A percentile compares a stretch with the other conserved stretches of the same genome.
Conservation (phyloP, 1,140 invertebrate genomes). For the Zaprionus lachaisei region DNA sequence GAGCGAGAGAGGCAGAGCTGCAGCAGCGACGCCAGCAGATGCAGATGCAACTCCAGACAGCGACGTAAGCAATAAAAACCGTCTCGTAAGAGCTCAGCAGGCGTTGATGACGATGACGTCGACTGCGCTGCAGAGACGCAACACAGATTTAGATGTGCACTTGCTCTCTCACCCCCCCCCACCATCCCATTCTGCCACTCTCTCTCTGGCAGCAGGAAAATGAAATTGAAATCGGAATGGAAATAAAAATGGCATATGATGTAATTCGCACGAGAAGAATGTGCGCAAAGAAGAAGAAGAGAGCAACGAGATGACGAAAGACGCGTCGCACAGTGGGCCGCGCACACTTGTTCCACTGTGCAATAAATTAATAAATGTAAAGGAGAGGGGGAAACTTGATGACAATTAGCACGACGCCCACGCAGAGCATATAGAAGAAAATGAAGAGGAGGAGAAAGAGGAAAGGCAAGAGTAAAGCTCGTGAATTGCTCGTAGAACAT, state of each 20-base stretch:
- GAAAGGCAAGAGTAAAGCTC: neutral
- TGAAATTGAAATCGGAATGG: constrained; percentile 42
- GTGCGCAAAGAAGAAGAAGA: neutral
- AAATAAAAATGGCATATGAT: constrained; percentile 52
- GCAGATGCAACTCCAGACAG: neutral
- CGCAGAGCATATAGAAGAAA: neutral
- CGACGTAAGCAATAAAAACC: too few species aligned
- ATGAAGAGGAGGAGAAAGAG: neutral
- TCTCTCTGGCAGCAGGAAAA: neutral
- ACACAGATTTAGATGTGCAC: neutral
- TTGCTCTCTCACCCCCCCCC: neutral
- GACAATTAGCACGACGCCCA: constrained; percentile 25
- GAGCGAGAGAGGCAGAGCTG: neutral
- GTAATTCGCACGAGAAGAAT: constrained; percentile 34
- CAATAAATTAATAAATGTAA: constrained; percentile 3
- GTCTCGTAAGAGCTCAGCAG: too few species aligned
- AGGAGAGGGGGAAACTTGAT: neutral
- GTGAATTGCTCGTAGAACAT: constrained; percentile 44
- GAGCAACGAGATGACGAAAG: neutral
- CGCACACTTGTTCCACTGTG: neutral
- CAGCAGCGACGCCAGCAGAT: neutral
- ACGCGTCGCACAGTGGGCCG: constrained; percentile 8
- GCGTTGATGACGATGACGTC: too few species aligned
- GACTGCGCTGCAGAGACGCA: too few species aligned
- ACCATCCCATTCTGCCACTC: neutral